phyloP scores from a whole-genome alignment of 2,888 invertebrate genomes.

The Psococerastis gibbosa region DNA sequence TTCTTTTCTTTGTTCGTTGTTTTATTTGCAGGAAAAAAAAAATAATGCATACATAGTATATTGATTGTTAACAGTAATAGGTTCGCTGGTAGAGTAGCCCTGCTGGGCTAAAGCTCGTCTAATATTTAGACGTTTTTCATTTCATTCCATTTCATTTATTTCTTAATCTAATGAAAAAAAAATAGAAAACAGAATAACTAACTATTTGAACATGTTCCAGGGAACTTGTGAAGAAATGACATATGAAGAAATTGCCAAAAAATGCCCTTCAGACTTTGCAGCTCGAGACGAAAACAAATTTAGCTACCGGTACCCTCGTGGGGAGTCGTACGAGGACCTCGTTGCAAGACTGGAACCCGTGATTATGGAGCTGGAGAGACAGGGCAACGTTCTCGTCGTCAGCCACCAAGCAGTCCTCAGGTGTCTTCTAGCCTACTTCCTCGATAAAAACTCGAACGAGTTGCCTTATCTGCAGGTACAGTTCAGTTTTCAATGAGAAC shows the following conservation, averaged over 20 bases:
- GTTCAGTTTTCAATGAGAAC: too few relatives aligned
- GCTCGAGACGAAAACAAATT: conserved; percentile 95
- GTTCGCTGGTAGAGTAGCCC: too few relatives aligned
- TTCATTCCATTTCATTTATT: too few relatives aligned
- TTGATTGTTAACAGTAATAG: too few relatives aligned
- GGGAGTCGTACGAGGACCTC: conserved; percentile 95
- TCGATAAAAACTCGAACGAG: conserved; percentile 46
- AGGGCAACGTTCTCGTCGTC: conserved; percentile 88
- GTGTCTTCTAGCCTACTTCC: conserved; percentile 91
- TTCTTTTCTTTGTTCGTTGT: too few relatives aligned
- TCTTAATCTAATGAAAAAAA: too few relatives aligned
- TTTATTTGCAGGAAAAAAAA: too few relatives aligned
- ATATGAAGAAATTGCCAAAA: conserved; percentile 85
- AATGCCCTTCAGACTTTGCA: conserved; percentile 90
- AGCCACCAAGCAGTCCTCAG: conserved; percentile 94
- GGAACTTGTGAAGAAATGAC: conserved; percentile 99
- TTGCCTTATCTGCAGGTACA: conserved; percentile 43
- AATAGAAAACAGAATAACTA: too few relatives aligned
- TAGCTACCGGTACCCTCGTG: conserved; percentile 66
- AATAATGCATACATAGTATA: too few relatives aligned
- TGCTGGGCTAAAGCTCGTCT: too few relatives aligned
- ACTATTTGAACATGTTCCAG: too few relatives aligned
- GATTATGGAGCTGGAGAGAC: conserved; percentile 96
- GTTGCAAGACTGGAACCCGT: conserved; percentile 95
- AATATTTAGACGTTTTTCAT: too few relatives aligned